Conservation (phyloP, 2,797 vertebrate genomes). For the Coregonus sp. region DNA sequence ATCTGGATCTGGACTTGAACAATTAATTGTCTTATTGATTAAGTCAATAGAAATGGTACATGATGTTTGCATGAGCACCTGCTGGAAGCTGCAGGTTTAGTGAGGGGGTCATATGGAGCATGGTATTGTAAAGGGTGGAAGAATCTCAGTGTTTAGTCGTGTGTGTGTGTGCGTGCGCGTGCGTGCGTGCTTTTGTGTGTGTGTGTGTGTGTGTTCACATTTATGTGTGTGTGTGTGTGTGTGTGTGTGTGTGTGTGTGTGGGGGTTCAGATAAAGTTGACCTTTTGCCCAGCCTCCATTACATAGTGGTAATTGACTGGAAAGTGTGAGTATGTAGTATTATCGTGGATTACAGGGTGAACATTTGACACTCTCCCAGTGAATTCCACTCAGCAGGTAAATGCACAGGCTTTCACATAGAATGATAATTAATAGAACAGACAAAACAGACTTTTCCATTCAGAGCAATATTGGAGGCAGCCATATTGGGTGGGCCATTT, state of each 20-base stretch:
- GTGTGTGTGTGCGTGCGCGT: not conserved
- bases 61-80: not conserved
- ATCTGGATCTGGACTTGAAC: not conserved
- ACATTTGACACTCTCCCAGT: not conserved
- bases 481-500: too few species aligned
- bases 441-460: not conserved
- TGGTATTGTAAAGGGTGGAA: not conserved
- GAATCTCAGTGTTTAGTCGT: not conserved
- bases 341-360: not conserved
- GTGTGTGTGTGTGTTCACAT: not conserved
- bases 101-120: not conserved
- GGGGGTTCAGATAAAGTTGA: conserved; percentile 6
- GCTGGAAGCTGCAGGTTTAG: not conserved
- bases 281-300: not conserved
- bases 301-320: not conserved
- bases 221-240: not conserved
- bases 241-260: not conserved
- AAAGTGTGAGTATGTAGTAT: conserved; percentile 7
- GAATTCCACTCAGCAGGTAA: not conserved
- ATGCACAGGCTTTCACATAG: not conserved
- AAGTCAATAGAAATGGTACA: not conserved
- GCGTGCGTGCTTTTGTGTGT: not conserved
- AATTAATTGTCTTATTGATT: not conserved
- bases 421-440: not conserved
- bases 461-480: too few species aligned